phyloP scores from a whole-genome alignment of 1,140 invertebrate species.

The Aphelenchoides fujianensis region DNA sequence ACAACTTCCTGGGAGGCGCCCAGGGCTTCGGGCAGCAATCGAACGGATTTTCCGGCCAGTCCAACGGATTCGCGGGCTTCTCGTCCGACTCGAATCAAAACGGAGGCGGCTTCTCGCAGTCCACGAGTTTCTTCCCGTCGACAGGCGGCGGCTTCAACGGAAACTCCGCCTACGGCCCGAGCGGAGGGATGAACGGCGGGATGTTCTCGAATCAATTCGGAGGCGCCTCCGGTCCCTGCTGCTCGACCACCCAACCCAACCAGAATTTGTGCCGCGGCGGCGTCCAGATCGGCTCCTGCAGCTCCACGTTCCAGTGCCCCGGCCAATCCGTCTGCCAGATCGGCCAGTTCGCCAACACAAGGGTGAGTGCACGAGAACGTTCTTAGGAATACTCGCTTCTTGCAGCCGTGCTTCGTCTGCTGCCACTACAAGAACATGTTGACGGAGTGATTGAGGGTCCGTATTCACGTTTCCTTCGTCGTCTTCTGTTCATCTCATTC shows the following conservation, averaged over 20 bases:
- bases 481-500: too few species aligned
- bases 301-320: constrained; percentile 56
- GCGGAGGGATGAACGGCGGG: not conserved
- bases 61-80: not conserved
- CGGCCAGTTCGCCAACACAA: constrained; percentile 36
- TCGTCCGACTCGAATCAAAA: not conserved
- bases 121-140: too few species aligned
- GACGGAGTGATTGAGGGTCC: not conserved
- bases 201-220: not conserved
- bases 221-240: not conserved
- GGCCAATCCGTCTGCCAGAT: constrained; percentile 58
- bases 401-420: not conserved
- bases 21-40: not conserved
- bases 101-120: not conserved
- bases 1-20: not conserved
- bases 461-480: too few species aligned
- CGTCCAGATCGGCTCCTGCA: constrained; percentile 58
- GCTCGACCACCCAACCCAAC: not conserved
- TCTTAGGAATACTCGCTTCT: not conserved
- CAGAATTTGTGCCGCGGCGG: constrained; percentile 17
- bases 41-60: not conserved
- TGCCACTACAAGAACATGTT: not conserved
- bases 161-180: too few species aligned
- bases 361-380: constrained; percentile 27
- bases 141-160: not conserved